Percentiles rank a stretch among this genome's conserved stretches.
Evolutionary conservation across 2,113 vertebrate genomes (phyloP).

Genomic region (Pagrus major): DNA sequence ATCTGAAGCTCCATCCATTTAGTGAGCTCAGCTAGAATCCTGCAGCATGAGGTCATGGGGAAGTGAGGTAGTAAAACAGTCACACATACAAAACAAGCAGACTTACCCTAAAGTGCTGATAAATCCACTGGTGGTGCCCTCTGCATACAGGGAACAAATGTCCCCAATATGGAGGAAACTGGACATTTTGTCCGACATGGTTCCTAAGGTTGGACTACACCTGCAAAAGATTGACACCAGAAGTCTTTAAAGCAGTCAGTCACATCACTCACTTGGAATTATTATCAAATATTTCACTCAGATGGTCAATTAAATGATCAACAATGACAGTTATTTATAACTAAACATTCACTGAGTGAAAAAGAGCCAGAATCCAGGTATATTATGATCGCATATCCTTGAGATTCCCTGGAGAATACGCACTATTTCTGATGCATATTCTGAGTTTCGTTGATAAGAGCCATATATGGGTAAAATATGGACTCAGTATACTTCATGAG

Average conservation of each 20-base stretch:
- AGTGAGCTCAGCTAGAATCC: not conserved
- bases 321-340: not conserved
- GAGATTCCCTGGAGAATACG: too few species aligned
- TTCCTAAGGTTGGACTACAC: constrained; percentile 76
- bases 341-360: too few species aligned
- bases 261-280: not conserved
- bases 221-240: constrained; percentile 69
- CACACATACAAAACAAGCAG: not conserved
- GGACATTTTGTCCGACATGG: constrained; percentile 99
- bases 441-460: too few species aligned
- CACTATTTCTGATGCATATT: too few species aligned
- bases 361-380: too few species aligned
- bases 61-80: too few species aligned
- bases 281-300: not conserved
- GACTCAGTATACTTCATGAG: too few species aligned
- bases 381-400: too few species aligned
- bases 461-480: too few species aligned
- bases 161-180: constrained; percentile 99
- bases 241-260: not conserved
- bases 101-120: constrained; percentile 99
- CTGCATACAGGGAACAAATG: constrained; percentile 98
- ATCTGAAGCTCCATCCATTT: not conserved
- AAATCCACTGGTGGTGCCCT: constrained; percentile 97
- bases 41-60: not conserved
- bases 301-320: not conserved